Percentiles rank a stretch among this genome's conserved stretches.
These are phyloP conservation scores for Astropecten irregularis DNA, from an alignment of 53 echinoderm and acorn worm species.

Conservation along the genomic window DNA sequence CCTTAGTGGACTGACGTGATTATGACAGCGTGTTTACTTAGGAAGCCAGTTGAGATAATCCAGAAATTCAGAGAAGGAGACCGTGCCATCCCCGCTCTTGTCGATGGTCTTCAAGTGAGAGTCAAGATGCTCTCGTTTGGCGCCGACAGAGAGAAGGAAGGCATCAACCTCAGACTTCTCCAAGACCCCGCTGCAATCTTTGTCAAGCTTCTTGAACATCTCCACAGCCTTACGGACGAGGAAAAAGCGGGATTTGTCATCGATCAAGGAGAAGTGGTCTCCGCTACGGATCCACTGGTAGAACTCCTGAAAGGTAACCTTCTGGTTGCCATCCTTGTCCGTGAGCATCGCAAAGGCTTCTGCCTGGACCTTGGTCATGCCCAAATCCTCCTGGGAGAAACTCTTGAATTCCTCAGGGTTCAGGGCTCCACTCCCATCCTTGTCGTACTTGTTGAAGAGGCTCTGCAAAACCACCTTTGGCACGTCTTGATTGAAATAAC, in stretches of 20 bases:
- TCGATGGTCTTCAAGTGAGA: slow-evolving; percentile 12
- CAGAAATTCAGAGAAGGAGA: slow-evolving; percentile 36
- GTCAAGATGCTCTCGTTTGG: slow-evolving; percentile 16
- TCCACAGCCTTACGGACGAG: slow-evolving; percentile 5
- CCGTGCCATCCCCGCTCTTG: slow-evolving; percentile 26
- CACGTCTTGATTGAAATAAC: slow-evolving; percentile 10
- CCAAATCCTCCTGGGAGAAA: background rate
- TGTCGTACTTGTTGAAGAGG: slow-evolving; percentile 22
- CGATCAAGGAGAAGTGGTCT: slow-evolving; percentile 34
- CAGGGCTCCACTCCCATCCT: slow-evolving; percentile 8
- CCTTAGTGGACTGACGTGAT: no score
- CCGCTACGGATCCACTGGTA: slow-evolving; percentile 21
- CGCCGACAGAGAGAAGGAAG: slow-evolving; percentile 1
- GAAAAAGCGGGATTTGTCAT: slow-evolving; percentile 15
- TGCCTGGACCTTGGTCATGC: slow-evolving; percentile 39
- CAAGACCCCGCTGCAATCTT: slow-evolving; percentile 30
- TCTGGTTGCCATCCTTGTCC: slow-evolving; percentile 46
- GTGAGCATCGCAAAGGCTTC: slow-evolving; percentile 18
- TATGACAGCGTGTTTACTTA: no score
- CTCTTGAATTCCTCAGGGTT: background rate
- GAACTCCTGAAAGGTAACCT: slow-evolving; percentile 32
- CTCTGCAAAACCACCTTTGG: slow-evolving; percentile 28
- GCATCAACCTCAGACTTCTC: slow-evolving; percentile 12
- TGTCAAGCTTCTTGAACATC: slow-evolving; percentile 37
- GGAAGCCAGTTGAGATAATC: slow-evolving; percentile 42